Conservation (phyloP, 2,888 invertebrate genomes). For the Pimpla rufipes region DNA sequence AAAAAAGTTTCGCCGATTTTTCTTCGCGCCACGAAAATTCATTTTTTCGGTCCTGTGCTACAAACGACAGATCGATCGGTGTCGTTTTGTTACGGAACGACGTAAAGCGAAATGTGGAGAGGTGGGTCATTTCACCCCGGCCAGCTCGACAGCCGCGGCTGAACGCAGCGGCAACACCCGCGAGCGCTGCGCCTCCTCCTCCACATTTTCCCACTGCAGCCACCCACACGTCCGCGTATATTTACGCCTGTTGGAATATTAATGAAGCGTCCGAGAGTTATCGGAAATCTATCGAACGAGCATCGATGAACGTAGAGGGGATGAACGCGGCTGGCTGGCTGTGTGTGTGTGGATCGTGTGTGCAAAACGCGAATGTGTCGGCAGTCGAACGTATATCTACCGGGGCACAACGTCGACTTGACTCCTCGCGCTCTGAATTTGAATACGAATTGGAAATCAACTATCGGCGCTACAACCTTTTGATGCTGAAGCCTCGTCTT, state of each 20-base stretch:
- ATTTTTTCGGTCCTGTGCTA: too few relatives aligned
- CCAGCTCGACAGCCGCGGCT: background rate
- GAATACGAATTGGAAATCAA: constrained; percentile 62
- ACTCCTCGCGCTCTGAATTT: constrained; percentile 45
- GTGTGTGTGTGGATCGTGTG: background rate
- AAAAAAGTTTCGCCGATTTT: too few relatives aligned
- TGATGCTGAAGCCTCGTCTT: constrained; percentile 7
- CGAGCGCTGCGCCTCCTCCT: background rate
- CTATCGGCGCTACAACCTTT: constrained; percentile 50
- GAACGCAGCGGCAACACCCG: background rate
- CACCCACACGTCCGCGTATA: constrained; percentile 16
- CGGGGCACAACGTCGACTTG: constrained; percentile 31
- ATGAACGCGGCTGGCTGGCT: background rate
- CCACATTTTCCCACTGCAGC: background rate
- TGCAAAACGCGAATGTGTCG: background rate
- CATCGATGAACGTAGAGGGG: constrained; percentile 14
- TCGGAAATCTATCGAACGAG: constrained; percentile 61
- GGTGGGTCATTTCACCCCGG: background rate
- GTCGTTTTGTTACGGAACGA: too few relatives aligned
- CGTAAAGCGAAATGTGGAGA: too few relatives aligned
- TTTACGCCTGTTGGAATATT: constrained; percentile 49
- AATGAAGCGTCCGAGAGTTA: constrained; percentile 60
- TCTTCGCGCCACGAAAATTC: too few relatives aligned
- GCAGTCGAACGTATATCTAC: constrained; percentile 8
- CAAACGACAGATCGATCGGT: too few relatives aligned